Conservation (phyloP, 2,888 invertebrate species). For the Coleophora deauratella region DNA sequence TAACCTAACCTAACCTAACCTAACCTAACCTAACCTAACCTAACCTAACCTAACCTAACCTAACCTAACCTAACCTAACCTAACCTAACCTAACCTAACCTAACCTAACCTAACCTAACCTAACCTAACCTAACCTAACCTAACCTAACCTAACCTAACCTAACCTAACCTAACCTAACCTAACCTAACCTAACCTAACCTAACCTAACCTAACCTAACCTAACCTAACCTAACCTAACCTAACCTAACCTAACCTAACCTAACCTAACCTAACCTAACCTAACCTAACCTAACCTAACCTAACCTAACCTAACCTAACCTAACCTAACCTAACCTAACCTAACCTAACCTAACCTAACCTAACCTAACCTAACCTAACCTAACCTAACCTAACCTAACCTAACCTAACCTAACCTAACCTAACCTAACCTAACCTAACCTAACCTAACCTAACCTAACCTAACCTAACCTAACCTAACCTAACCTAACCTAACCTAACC, state of each 20-base stretch:
- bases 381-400: conserved; percentile 10
- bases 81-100: conserved; percentile 19
- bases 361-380: conserved; percentile 12
- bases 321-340: conserved; percentile 15
- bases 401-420: conserved; percentile 10
- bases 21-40: too few relatives aligned
- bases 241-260: conserved; percentile 15
- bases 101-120: conserved; percentile 19
- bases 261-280: conserved; percentile 14
- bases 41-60: too few relatives aligned
- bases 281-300: conserved; percentile 14
- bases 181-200: conserved; percentile 18
- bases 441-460: conserved; percentile 10
- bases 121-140: conserved; percentile 19
- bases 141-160: conserved; percentile 20
- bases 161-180: conserved; percentile 19
- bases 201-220: conserved; percentile 19
- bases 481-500: conserved; percentile 11
- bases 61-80: conserved; percentile 18
- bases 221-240: conserved; percentile 16
- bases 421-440: conserved; percentile 10
- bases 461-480: conserved; percentile 10
- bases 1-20: too few relatives aligned
- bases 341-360: conserved; percentile 13
- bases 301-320: conserved; percentile 14